These are phyloP conservation scores for Rhadinocentrus ornatus DNA, from an alignment of 2,797 vertebrate species.

Conservation along the genomic window DNA sequence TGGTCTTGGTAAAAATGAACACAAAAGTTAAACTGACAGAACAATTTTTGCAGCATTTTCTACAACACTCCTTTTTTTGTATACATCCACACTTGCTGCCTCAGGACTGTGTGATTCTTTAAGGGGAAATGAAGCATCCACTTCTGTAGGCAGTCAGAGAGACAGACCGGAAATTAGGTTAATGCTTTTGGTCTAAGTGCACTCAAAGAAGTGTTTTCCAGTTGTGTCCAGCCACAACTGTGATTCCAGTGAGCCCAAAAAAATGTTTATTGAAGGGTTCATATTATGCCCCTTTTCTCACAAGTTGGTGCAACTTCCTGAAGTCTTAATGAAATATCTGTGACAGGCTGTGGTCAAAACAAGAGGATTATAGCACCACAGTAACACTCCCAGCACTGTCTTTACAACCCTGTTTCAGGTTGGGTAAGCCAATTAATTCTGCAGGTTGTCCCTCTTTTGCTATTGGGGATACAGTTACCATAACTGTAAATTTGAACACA, in stretches of 20 bases:
- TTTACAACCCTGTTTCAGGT: not conserved
- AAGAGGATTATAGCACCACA: not conserved
- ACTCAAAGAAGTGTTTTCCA: slow-evolving; percentile 36
- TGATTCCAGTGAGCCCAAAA: slow-evolving; percentile 24
- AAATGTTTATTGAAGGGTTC: not conserved
- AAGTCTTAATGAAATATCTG: not conserved
- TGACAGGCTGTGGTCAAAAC: not conserved
- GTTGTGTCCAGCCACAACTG: slow-evolving; percentile 15
- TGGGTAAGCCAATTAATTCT: not conserved
- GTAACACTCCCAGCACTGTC: not conserved
- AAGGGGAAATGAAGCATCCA: slow-evolving; percentile 65
- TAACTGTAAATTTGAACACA: not conserved
- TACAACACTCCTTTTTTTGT: not conserved
- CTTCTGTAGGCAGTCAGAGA: slow-evolving; percentile 54
- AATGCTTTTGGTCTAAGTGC: slow-evolving; percentile 62
- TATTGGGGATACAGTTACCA: not conserved
- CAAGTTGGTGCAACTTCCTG: not conserved
- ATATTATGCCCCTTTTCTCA: not conserved
- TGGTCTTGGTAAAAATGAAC: not conserved
- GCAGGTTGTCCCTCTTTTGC: not conserved
- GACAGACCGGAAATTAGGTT: slow-evolving; percentile 67
- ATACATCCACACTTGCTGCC: slow-evolving; percentile 15
- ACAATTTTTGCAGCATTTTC: not conserved
- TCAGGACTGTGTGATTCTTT: slow-evolving; percentile 54
- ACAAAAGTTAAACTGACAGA: not conserved